Evolutionary conservation across 1,140 invertebrate species (phyloP).

Genomic region (Eriosoma lanigerum): DNA sequence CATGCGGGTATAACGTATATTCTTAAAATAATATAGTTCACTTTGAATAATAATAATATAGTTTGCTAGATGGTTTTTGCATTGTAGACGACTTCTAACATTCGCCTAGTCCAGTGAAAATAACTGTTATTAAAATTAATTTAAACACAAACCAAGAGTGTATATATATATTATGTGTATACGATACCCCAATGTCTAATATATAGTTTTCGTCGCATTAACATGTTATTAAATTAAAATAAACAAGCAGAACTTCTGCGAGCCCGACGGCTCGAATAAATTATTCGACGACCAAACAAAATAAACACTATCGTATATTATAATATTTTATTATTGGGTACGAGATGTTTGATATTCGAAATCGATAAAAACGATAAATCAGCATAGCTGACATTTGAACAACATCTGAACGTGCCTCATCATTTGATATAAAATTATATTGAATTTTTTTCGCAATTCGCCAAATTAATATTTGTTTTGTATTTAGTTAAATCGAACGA

Average conservation of each 20-base stretch:
- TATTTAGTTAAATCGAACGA: background rate
- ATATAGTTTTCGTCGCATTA: constrained; percentile 14
- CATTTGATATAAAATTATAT: background rate
- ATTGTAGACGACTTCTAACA: too few species aligned
- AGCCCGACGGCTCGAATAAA: constrained; percentile 31
- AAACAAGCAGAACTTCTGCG: constrained; percentile 14
- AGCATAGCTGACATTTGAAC: background rate
- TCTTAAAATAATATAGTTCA: too few species aligned
- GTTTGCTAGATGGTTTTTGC: too few species aligned
- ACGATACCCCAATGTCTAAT: too few species aligned
- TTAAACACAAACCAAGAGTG: background rate
- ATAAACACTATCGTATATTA: background rate
- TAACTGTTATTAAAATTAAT: constrained; percentile 11
- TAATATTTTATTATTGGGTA: too few species aligned
- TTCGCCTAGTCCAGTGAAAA: too few species aligned
- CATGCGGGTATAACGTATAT: too few species aligned
- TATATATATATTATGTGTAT: background rate
- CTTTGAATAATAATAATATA: too few species aligned
- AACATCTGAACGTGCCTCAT: background rate
- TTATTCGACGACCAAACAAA: constrained; percentile 13
- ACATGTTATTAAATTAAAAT: constrained; percentile 39
- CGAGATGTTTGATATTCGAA: too few species aligned
- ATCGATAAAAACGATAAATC: constrained; percentile 21
- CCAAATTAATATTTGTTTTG: constrained; percentile 18
- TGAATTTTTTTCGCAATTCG: background rate